These are phyloP conservation scores for Sphyrna mokarran DNA, from an alignment of 2,113 vertebrate genomes.

Conservation along the genomic window DNA sequence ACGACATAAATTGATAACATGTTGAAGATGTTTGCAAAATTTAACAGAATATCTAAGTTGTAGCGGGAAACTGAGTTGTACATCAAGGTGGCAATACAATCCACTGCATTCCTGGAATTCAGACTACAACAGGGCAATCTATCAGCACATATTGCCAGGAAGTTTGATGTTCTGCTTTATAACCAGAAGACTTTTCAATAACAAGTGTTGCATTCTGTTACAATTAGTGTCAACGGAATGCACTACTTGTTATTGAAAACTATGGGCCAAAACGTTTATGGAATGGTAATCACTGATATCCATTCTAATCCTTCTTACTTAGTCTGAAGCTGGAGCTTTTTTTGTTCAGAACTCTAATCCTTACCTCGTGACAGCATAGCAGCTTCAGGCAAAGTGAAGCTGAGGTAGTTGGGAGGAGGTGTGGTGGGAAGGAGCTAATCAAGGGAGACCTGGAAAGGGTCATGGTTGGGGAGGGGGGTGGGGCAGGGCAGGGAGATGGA, in stretches of 20 bases:
- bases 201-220: background rate
- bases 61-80: background rate
- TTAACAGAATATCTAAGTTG: background rate
- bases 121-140: background rate
- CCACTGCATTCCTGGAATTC: background rate
- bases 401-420: no score
- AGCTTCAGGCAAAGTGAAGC: no score
- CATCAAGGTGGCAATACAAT: background rate
- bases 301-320: no score
- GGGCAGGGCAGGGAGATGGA: no score
- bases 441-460: no score
- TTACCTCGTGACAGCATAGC: no score
- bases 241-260: background rate
- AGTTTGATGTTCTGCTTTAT: background rate
- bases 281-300: no score
- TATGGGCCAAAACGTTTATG: background rate
- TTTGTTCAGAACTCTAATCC: no score
- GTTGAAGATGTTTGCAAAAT: background rate
- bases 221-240: background rate
- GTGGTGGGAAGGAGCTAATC: no score
- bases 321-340: no score
- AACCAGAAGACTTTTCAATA: background rate
- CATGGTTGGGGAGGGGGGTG: no score
- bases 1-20: background rate
- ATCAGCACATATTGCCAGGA: background rate